Conservation (phyloP, 1,140 invertebrate genomes). For the Drosophila orena region DNA sequence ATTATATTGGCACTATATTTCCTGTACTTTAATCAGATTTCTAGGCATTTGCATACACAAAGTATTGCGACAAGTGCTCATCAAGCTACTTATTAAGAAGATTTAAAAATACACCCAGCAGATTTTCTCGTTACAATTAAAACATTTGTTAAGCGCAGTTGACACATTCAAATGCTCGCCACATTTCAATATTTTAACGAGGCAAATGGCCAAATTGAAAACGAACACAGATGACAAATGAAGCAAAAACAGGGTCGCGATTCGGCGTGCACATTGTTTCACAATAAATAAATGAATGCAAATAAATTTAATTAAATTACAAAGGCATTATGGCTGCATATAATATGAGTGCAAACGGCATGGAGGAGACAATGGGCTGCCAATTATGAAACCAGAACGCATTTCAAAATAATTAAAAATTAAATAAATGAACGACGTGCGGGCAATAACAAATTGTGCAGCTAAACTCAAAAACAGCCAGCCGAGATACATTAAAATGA, state of each 20-base stretch:
- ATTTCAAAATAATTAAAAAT: constrained; percentile 75
- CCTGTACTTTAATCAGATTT: constrained; percentile 9
- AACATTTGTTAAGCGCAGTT: constrained; percentile 39
- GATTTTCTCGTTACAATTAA: constrained; percentile 43
- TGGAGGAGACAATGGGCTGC: constrained; percentile 53
- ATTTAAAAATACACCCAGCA: constrained; percentile 13
- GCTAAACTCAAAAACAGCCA: constrained; percentile 41
- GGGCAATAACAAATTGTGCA: constrained; percentile 24
- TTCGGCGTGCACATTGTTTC: constrained; percentile 20
- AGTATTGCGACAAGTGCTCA: neutral
- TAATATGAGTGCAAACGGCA: neutral
- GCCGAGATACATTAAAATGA: constrained; percentile 59
- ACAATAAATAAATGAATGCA: constrained; percentile 39
- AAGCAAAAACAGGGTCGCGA: constrained; percentile 19
- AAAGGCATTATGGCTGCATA: constrained; percentile 31
- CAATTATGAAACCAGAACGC: constrained; percentile 73
- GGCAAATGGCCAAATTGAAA: constrained; percentile 66
- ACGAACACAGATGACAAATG: constrained; percentile 28
- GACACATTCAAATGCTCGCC: constrained; percentile 56
- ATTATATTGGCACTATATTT: constrained; percentile 4
- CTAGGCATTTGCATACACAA: constrained; percentile 29
- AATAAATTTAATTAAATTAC: constrained; percentile 72
- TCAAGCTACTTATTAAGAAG: neutral
- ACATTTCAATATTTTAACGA: constrained; percentile 53
- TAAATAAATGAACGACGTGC: constrained; percentile 63